phyloP scores from a whole-genome alignment of 1,140 invertebrate genomes.

The Dufourea novaeangliae region DNA sequence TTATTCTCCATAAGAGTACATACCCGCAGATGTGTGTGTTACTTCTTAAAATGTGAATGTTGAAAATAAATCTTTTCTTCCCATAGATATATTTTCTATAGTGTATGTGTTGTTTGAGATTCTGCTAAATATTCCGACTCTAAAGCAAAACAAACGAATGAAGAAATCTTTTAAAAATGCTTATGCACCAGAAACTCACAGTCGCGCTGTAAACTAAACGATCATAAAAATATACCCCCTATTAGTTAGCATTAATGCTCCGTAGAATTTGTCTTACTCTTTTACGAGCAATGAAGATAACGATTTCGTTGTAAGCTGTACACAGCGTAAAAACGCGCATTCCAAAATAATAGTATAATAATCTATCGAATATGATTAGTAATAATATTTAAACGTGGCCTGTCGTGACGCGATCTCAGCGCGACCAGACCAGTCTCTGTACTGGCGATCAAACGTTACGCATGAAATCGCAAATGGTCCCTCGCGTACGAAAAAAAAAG shows the following conservation, averaged over 20 bases:
- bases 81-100: too few relatives aligned
- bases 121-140: too few relatives aligned
- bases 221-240: neutral
- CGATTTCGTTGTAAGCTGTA: neutral
- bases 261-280: neutral
- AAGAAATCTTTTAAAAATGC: neutral
- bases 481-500: conserved; percentile 2
- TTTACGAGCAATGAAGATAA: neutral
- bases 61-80: too few relatives aligned
- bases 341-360: neutral
- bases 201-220: neutral
- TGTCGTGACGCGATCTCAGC: conserved; percentile 11
- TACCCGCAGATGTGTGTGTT: too few relatives aligned
- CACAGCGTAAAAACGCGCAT: neutral
- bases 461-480: conserved; percentile 43
- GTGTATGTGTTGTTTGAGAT: too few relatives aligned
- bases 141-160: too few relatives aligned
- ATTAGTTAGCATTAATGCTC: neutral
- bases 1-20: too few relatives aligned
- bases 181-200: neutral
- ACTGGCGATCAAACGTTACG: conserved; percentile 36
- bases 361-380: neutral
- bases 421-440: neutral
- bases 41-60: too few relatives aligned
- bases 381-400: neutral